Conservation (phyloP, 2,113 vertebrate genomes). For the Callionymus lyra region DNA sequence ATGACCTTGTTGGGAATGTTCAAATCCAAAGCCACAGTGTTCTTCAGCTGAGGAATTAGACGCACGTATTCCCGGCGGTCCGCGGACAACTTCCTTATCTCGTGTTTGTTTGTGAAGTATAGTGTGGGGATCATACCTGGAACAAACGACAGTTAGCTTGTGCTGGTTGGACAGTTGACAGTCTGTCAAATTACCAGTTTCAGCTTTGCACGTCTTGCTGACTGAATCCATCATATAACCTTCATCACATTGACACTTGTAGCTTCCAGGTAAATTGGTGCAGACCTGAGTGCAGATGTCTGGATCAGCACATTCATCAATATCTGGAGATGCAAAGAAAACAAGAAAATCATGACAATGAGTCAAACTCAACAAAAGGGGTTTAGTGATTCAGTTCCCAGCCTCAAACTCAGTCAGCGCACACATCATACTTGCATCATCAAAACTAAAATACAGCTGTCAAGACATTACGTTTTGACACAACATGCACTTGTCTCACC, state of each 20-base stretch:
- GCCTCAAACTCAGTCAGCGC: too few relatives aligned
- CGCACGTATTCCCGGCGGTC: slow-evolving; percentile 71
- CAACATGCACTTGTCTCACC: slow-evolving; percentile 52
- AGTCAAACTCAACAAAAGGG: too few relatives aligned
- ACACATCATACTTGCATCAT: too few relatives aligned
- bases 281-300: slow-evolving; percentile 78
- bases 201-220: slow-evolving; percentile 71
- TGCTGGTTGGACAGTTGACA: too few relatives aligned
- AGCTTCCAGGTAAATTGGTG: slow-evolving; percentile 73
- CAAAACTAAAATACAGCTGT: background rate
- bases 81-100: slow-evolving; percentile 74
- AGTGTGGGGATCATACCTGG: slow-evolving; percentile 70
- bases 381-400: too few relatives aligned
- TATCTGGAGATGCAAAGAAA: slow-evolving; percentile 56
- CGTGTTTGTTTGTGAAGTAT: slow-evolving; percentile 77
- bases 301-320: slow-evolving; percentile 72
- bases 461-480: background rate
- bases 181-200: slow-evolving; percentile 53
- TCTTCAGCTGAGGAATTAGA: slow-evolving; percentile 71
- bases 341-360: too few relatives aligned
- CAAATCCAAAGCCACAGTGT: slow-evolving; percentile 73
- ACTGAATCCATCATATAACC: slow-evolving; percentile 72
- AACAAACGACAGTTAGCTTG: background rate
- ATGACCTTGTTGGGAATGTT: slow-evolving; percentile 70
- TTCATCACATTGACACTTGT: slow-evolving; percentile 72